Percentiles rank a stretch among this genome's conserved stretches.
Evolutionary conservation across 2,888 invertebrate species (phyloP).

Genomic region (Parapristionchus giblindavisi): DNA sequence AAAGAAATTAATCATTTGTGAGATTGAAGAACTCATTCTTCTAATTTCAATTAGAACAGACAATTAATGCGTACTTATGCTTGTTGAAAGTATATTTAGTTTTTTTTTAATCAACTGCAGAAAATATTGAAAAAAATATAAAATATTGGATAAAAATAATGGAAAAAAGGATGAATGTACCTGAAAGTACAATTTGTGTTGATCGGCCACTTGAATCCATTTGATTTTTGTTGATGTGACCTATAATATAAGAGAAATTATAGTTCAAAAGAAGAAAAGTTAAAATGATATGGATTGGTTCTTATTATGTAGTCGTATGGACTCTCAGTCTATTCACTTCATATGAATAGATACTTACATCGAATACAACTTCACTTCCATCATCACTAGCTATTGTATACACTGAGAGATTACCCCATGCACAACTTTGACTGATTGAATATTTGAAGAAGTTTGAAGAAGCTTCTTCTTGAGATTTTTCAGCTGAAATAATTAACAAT

Average conservation of each 20-base stretch:
- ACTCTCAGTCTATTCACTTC: neutral
- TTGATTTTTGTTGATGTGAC: conserved; percentile 14
- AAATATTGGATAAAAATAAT: no score
- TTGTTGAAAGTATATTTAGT: no score
- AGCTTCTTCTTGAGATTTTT: neutral
- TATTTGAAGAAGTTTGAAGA: conserved; percentile 11
- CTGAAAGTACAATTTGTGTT: conserved; percentile 16
- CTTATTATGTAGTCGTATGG: no score
- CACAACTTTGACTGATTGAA: neutral
- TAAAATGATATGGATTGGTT: no score
- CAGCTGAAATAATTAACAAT: conserved; percentile 10
- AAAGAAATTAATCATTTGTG: neutral
- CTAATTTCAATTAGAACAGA: no score
- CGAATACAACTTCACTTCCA: conserved; percentile 24
- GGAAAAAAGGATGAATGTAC: no score
- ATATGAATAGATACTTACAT: neutral
- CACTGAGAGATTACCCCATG: conserved; percentile 11
- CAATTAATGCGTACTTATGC: no score
- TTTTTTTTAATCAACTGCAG: no score
- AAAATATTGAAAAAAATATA: no score
- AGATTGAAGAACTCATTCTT: neutral
- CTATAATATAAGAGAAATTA: neutral
- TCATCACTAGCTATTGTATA: conserved; percentile 15
- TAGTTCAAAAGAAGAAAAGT: no score
- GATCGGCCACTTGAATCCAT: conserved; percentile 19